Percentiles rank a stretch among this genome's conserved stretches.
Conservation (phyloP, 2,888 invertebrate species). For the Apodemia mormo region DNA sequence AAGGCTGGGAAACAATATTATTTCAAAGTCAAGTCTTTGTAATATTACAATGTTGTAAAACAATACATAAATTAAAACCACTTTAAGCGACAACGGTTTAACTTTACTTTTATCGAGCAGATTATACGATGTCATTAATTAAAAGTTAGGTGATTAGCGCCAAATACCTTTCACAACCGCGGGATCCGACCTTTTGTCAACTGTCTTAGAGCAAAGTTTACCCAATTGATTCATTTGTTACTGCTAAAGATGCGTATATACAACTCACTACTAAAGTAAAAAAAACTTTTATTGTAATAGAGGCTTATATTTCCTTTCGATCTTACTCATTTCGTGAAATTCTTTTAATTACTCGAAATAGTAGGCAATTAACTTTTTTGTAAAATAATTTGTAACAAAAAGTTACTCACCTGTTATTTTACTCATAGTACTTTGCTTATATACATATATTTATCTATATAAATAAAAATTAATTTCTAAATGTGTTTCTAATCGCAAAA, state of each 20-base stretch:
- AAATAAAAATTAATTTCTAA: no score
- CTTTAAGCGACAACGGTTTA: constrained; percentile 27
- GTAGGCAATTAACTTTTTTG: no score
- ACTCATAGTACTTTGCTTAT: no score
- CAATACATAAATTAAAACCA: constrained; percentile 21
- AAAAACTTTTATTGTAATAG: no score
- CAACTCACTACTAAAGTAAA: neutral
- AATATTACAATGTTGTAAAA: neutral
- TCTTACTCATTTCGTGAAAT: no score
- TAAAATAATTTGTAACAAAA: no score
- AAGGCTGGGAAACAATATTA: no score
- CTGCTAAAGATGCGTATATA: neutral
- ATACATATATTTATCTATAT: no score
- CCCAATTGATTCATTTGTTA: constrained; percentile 37
- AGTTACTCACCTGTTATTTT: no score
- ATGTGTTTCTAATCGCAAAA: no score
- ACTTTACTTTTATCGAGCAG: constrained; percentile 49
- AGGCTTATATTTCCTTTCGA: no score
- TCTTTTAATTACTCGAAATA: no score
- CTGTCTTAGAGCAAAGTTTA: constrained; percentile 41
- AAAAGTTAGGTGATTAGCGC: constrained; percentile 68
- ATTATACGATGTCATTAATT: constrained; percentile 61
- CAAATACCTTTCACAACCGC: constrained; percentile 48
- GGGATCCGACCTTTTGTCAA: constrained; percentile 51
- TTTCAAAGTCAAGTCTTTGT: constrained; percentile 2